Percentiles rank a stretch among this genome's conserved stretches.
These are phyloP conservation scores for Corvus hawaiiensis DNA, from an alignment of 2,113 vertebrate genomes.

Conservation along the genomic window DNA sequence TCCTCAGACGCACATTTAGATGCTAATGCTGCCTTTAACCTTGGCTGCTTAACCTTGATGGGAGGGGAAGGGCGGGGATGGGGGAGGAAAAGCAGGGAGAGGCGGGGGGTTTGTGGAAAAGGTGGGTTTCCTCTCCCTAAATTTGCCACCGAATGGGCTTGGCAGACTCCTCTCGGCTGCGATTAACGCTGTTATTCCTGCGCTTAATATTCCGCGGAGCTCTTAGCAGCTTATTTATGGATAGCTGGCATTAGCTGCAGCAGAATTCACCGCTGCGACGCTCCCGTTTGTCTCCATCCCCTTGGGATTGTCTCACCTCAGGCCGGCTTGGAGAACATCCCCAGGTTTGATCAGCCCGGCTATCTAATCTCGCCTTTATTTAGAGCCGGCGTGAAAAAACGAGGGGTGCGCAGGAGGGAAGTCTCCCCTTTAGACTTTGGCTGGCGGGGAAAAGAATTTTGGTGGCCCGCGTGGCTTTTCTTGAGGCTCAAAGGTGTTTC, in stretches of 20 bases:
- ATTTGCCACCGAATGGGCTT: background rate
- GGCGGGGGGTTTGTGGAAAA: background rate
- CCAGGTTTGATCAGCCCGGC: background rate
- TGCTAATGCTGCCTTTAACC: constrained; percentile 13
- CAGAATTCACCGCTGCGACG: background rate
- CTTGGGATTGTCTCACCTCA: background rate
- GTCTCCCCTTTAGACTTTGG: background rate
- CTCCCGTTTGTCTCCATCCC: constrained; percentile 1
- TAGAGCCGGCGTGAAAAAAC: background rate
- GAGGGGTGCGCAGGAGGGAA: background rate
- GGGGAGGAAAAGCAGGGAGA: background rate
- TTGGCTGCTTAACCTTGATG: constrained; percentile 45
- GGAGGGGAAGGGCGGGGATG: background rate
- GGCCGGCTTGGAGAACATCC: background rate
- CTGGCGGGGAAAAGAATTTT: background rate
- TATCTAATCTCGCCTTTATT: background rate
- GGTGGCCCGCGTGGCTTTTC: background rate
- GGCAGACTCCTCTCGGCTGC: background rate
- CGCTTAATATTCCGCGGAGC: background rate
- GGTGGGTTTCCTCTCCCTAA: background rate
- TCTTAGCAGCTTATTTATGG: constrained; percentile 11
- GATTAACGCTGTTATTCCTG: background rate
- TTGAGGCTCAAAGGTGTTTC: background rate
- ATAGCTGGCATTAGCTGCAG: background rate
- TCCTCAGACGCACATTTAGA: background rate